These are phyloP conservation scores for Leucosticte australis DNA, from an alignment of 2,113 vertebrate species.

Conservation along the genomic window DNA sequence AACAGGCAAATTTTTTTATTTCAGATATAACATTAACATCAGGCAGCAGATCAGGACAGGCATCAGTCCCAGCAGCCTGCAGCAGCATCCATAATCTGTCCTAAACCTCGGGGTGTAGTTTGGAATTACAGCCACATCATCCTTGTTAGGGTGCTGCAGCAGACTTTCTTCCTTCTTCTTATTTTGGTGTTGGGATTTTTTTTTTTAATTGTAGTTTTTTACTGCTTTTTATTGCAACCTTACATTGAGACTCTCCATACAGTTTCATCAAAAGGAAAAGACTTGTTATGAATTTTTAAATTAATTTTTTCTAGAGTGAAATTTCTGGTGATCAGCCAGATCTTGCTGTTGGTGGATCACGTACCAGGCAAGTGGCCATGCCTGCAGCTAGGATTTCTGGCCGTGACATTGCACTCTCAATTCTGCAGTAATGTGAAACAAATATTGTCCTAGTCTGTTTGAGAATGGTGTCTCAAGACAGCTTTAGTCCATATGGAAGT, in stretches of 20 bases:
- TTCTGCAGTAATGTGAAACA: neutral
- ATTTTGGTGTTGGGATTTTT: neutral
- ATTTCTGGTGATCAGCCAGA: neutral
- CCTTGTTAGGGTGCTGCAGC: neutral
- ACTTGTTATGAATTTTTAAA: neutral
- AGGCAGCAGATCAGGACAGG: neutral
- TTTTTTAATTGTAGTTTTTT: neutral
- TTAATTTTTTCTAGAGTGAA: neutral
- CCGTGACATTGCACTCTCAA: neutral
- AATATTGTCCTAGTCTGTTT: neutral
- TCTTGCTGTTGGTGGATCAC: neutral
- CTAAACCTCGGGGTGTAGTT: neutral
- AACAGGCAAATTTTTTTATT: neutral
- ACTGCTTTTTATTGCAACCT: neutral
- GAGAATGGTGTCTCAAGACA: neutral
- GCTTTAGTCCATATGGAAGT: neutral
- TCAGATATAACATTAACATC: neutral
- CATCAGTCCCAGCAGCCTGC: neutral
- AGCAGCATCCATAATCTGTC: neutral
- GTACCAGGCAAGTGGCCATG: neutral
- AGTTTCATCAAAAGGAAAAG: neutral
- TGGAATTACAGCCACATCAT: neutral
- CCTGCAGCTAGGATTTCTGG: neutral
- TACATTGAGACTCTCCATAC: neutral
- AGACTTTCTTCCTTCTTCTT: neutral